A percentile compares a stretch with the other conserved stretches of the same genome.
Evolutionary conservation across 2,113 vertebrate species (phyloP).

Genomic region (Tupaia chinensis): DNA sequence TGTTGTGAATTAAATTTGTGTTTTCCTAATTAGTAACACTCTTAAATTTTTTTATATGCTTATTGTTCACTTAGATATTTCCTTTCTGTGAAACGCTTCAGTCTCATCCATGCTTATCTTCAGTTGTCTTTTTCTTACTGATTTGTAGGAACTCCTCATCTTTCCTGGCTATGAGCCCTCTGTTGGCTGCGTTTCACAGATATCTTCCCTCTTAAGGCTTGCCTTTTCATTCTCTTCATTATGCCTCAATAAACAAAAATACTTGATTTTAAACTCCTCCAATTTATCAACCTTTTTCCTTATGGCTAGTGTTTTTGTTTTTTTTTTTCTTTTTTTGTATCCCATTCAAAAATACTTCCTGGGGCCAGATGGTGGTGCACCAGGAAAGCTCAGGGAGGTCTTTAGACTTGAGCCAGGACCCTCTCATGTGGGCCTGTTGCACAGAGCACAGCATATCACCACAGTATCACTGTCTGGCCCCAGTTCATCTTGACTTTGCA

Average conservation of each 20-base stretch:
- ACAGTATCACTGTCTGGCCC: too few relatives aligned
- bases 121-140: not conserved
- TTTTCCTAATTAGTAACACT: slow-evolving; percentile 29
- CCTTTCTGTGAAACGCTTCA: slow-evolving; percentile 11
- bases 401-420: too few relatives aligned
- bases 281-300: not conserved
- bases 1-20: slow-evolving; percentile 45
- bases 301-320: not conserved
- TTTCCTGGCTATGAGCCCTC: slow-evolving; percentile 10
- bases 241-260: not conserved
- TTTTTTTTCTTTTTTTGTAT: not conserved
- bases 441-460: too few relatives aligned
- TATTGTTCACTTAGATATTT: slow-evolving; percentile 14
- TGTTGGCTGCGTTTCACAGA: slow-evolving; percentile 1
- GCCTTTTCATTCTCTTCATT: slow-evolving; percentile 16
- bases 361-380: too few relatives aligned
- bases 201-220: not conserved
- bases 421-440: too few relatives aligned
- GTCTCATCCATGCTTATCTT: slow-evolving; percentile 22
- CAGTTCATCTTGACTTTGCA: not conserved
- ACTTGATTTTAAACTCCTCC: not conserved
- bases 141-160: slow-evolving; percentile 45
- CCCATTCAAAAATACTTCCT: not conserved
- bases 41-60: slow-evolving; percentile 23
- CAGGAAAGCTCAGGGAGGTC: too few relatives aligned